Conservation (phyloP, 2,113 vertebrate species). For the Centropristis striata region DNA sequence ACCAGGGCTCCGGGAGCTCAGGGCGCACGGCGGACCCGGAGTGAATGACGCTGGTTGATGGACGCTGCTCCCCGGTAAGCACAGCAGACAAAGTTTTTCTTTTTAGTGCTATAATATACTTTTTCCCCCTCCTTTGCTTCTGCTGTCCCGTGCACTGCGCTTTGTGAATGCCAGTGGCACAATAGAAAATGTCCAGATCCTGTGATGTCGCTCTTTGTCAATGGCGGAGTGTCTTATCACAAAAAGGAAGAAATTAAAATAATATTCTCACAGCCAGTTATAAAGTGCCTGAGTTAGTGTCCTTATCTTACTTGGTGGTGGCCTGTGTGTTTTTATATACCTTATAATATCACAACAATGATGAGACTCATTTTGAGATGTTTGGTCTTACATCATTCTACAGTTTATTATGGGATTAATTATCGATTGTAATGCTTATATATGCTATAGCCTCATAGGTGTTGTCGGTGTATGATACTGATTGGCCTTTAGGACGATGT, state of each 20-base stretch:
- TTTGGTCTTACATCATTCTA: background rate
- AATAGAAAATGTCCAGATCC: constrained; percentile 52
- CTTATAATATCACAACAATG: background rate
- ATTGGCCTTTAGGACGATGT: constrained; percentile 29
- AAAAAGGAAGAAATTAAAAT: background rate
- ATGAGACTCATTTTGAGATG: background rate
- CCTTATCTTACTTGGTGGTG: background rate
- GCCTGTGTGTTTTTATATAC: background rate
- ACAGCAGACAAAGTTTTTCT: constrained; percentile 60
- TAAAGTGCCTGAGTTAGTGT: constrained; percentile 8
- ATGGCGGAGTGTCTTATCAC: constrained; percentile 39
- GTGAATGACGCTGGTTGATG: constrained; percentile 77
- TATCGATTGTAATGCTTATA: background rate
- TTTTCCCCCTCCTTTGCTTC: constrained; percentile 7
- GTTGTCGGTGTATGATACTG: constrained; percentile 7
- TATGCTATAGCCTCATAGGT: constrained; percentile 14
- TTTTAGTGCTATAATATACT: constrained; percentile 41
- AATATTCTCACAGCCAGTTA: background rate
- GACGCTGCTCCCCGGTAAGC: constrained; percentile 78
- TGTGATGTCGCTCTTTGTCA: constrained; percentile 54
- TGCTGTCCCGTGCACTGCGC: constrained; percentile 27
- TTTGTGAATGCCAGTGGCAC: constrained; percentile 35
- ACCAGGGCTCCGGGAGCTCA: constrained; percentile 71
- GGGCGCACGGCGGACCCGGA: constrained; percentile 77
- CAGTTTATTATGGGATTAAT: constrained; percentile 21